Base-by-base conservation (phyloP, 2,797 vertebrate genomes). In the Myiotriccus ornatus region DNA sequence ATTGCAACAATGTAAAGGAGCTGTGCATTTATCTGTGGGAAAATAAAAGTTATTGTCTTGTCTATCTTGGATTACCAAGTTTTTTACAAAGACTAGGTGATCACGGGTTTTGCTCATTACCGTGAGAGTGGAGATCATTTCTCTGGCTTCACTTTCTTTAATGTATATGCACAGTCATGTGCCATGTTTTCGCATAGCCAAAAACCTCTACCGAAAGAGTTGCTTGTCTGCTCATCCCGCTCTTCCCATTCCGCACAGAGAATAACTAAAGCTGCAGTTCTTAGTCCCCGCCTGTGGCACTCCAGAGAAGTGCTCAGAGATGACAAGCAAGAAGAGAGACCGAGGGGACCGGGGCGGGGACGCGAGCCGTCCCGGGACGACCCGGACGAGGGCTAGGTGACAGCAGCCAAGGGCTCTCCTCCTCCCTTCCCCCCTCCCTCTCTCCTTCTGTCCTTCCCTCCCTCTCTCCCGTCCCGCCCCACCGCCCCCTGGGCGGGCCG, bases 251-350 rank as follows among this genome's bases (percentile, higher is more conserved):
- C 16, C 62, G 44, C 34, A 0, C 1, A 1, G 6, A 14, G 24
- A 15, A 4, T 2, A 27, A 15, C 17, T 6, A 27, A 6, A 52
- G 28, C 50, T 52, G 37, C 32, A 17, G 50, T 23, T 22, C 5
- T 12, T 0, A 7, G 20, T 11, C 18, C 18, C 18, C 2, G 4
- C 30, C 37, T 3, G 19, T 9, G 1, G 43, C 39, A 0, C 43
- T 10, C 4, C 47, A 8, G 56, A 5, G 12, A 12, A 11, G 25
- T 0, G 39, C 24, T 22, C 32, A 1, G 30, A 22, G 7, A 1
- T 2, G 20, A 2, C 50, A 10, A 7, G 3, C 6, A 6, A 10
- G 6, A 6, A 16, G 10, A 6, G 1, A 24, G 7, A 12, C 24
- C 4, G 22, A 34, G 10, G 17, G 24, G 7, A 17, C 13, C 15